A percentile compares a stretch with the other conserved stretches of the same genome.
Conservation (phyloP, 2,113 vertebrate genomes). For the Perognathus longimembris region DNA sequence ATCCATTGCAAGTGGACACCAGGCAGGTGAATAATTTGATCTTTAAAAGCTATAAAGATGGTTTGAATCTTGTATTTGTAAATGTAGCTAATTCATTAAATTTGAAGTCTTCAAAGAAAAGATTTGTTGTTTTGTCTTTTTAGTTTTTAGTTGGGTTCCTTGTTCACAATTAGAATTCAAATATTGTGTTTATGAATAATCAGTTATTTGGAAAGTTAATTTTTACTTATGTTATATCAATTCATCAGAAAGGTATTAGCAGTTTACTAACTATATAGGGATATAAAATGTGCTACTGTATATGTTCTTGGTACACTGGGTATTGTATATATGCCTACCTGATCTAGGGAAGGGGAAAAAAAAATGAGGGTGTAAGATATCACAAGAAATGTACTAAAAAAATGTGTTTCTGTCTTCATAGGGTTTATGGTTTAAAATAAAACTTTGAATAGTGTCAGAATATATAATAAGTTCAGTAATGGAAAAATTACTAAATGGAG, state of each 20-base stretch:
- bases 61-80: slow-evolving; percentile 28
- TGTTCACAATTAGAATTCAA: slow-evolving; percentile 14
- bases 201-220: neutral
- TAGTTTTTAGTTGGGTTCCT: neutral
- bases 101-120: slow-evolving; percentile 22
- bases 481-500: neutral
- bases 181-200: slow-evolving; percentile 29
- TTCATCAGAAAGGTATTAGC: slow-evolving; percentile 21
- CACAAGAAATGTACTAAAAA: too few relatives aligned
- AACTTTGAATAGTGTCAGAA: neutral
- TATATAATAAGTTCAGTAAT: neutral
- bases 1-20: neutral
- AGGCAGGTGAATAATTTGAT: neutral
- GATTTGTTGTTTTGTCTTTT: slow-evolving; percentile 19
- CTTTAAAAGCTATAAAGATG: neutral
- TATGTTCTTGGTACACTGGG: too few relatives aligned
- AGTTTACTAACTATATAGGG: neutral
- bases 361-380: too few relatives aligned
- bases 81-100: slow-evolving; percentile 3
- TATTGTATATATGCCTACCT: too few relatives aligned
- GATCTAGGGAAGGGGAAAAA: too few relatives aligned
- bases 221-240: slow-evolving; percentile 38
- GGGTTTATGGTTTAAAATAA: neutral
- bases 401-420: neutral
- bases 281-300: neutral